phyloP scores from a whole-genome alignment of 2,797 vertebrate species.

The Gymnothorax reevesii region DNA sequence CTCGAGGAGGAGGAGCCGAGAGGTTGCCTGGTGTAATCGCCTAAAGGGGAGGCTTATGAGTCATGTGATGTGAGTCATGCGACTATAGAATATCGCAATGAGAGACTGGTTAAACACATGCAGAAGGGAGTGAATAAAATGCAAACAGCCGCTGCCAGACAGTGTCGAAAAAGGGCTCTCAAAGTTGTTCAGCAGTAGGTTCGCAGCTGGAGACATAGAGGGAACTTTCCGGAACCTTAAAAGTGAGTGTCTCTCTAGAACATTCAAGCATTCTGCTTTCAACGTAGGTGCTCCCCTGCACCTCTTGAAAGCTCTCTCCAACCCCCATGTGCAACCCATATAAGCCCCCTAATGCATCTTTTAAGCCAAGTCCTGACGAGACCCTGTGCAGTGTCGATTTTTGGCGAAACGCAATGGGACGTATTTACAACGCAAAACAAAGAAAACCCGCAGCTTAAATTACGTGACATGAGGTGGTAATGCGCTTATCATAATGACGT shows the following conservation, averaged over 20 bases:
- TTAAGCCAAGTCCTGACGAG: neutral
- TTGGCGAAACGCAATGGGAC: neutral
- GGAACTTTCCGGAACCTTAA: neutral
- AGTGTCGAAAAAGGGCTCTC: neutral
- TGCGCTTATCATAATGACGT: slow-evolving; percentile 21
- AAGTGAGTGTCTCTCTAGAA: neutral
- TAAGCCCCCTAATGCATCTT: neutral
- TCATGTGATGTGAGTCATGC: neutral
- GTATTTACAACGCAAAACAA: neutral
- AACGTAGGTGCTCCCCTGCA: neutral
- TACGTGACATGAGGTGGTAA: slow-evolving; percentile 10
- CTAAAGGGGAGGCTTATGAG: neutral
- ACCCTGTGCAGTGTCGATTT: neutral
- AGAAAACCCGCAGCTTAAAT: slow-evolving; percentile 13
- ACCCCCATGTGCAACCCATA: no score
- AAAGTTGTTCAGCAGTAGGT: neutral
- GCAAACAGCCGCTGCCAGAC: neutral
- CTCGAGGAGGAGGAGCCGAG: neutral
- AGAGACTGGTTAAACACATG: neutral
- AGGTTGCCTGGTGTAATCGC: neutral
- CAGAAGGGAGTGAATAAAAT: neutral
- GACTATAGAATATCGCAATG: neutral
- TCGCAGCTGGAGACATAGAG: neutral
- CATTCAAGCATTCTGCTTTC: neutral
- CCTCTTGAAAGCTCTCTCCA: neutral